Evolutionary conservation across 2,113 vertebrate species (phyloP).

Genomic region (Haemorhous mexicanus): DNA sequence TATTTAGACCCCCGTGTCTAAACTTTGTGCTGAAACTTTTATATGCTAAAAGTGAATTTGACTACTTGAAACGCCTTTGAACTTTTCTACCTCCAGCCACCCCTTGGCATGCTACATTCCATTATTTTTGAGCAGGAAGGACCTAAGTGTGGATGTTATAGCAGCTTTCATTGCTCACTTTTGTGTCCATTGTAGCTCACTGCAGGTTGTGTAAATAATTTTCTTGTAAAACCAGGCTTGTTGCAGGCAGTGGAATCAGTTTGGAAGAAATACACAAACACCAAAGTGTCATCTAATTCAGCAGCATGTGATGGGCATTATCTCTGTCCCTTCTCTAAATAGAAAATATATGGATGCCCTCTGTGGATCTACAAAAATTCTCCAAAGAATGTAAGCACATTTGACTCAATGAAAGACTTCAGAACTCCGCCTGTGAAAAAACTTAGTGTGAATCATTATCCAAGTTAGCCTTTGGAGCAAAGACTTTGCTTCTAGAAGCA

Average conservation of each 20-base stretch:
- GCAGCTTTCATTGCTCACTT: fast-evolving
- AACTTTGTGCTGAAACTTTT: background rate
- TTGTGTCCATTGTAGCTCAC: background rate
- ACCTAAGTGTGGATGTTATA: background rate
- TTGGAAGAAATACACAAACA: background rate
- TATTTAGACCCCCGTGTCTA: fast-evolving
- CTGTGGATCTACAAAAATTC: background rate
- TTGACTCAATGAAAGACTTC: background rate
- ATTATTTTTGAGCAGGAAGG: background rate
- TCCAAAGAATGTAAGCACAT: background rate
- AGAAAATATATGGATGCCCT: background rate
- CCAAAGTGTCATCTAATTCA: background rate
- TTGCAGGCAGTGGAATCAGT: background rate
- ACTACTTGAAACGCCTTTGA: background rate
- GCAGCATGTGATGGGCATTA: background rate
- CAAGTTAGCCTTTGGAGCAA: background rate
- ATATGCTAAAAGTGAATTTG: background rate
- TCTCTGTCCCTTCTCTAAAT: background rate
- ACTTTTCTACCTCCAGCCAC: background rate
- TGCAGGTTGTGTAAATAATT: background rate
- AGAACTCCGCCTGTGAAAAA: background rate
- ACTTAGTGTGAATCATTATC: background rate
- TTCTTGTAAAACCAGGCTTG: background rate
- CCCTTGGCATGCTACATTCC: background rate
- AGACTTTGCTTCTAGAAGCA: background rate